Conservation (phyloP, 2,113 vertebrate species). For the Microtus montanus region DNA sequence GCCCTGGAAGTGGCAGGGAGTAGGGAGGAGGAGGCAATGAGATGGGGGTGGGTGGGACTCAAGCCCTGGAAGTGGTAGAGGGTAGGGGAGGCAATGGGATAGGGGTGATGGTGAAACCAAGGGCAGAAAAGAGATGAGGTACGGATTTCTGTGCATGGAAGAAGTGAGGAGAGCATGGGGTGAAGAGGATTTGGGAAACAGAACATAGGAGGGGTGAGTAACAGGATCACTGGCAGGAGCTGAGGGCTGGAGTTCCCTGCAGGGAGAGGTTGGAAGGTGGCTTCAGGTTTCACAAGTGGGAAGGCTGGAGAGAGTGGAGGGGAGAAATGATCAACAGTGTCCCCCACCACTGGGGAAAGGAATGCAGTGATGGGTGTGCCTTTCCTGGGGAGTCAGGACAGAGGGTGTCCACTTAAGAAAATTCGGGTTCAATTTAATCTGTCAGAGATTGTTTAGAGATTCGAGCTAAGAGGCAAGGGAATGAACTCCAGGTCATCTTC, state of each 20-base stretch:
- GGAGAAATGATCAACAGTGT: neutral
- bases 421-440: neutral
- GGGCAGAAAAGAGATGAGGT: neutral
- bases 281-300: neutral
- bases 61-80: neutral
- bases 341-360: neutral
- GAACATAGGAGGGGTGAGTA: neutral
- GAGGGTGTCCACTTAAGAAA: neutral
- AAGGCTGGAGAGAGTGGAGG: neutral
- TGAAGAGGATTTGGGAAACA: neutral
- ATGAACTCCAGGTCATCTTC: neutral
- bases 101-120: too few species aligned
- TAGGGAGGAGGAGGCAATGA: too few species aligned
- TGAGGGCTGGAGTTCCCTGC: neutral
- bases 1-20: too few species aligned
- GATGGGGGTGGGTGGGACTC: too few species aligned
- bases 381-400: neutral
- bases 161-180: neutral
- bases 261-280: neutral
- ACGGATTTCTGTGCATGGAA: neutral
- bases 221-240: neutral
- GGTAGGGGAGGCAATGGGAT: neutral
- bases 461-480: accelerated
- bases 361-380: neutral
- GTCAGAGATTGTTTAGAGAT: neutral